Conservation (phyloP, 2,888 invertebrate genomes). For the Gymnocheta viridis region DNA sequence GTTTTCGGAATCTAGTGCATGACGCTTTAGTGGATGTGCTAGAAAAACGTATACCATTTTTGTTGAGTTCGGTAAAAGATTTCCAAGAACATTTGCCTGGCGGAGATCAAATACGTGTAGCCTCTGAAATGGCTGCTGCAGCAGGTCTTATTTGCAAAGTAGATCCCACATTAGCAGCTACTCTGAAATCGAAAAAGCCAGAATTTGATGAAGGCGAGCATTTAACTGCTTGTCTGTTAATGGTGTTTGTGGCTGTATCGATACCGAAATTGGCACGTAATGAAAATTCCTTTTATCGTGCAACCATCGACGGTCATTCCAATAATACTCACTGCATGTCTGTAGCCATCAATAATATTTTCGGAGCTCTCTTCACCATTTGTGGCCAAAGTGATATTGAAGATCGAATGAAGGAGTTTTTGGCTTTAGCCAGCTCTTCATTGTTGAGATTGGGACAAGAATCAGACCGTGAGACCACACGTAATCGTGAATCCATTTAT, state of each 20-base stretch:
- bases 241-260: slow-evolving; percentile 99
- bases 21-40: slow-evolving; percentile 96
- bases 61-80: slow-evolving; percentile 96
- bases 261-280: slow-evolving; percentile 96
- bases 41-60: slow-evolving; percentile 96
- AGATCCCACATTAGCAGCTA: slow-evolving; percentile 96
- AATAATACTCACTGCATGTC: slow-evolving; percentile 99
- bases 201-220: slow-evolving; percentile 96
- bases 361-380: slow-evolving; percentile 97
- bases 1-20: slow-evolving; percentile 96
- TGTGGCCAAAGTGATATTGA: slow-evolving; percentile 98
- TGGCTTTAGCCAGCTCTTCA: slow-evolving; percentile 96
- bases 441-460: slow-evolving; percentile 96
- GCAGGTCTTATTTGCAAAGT: slow-evolving; percentile 97
- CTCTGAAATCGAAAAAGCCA: slow-evolving; percentile 93
- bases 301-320: slow-evolving; percentile 95
- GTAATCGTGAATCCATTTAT: slow-evolving; percentile 98
- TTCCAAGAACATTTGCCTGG: slow-evolving; percentile 95
- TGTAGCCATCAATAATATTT: slow-evolving; percentile 96
- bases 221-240: slow-evolving; percentile 94
- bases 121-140: slow-evolving; percentile 98
- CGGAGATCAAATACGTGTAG: slow-evolving; percentile 94
- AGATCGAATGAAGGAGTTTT: slow-evolving; percentile 98
- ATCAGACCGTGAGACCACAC: slow-evolving; percentile 95
- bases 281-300: slow-evolving; percentile 94